Conservation (phyloP, 2,113 vertebrate genomes). For the Apus apus region DNA sequence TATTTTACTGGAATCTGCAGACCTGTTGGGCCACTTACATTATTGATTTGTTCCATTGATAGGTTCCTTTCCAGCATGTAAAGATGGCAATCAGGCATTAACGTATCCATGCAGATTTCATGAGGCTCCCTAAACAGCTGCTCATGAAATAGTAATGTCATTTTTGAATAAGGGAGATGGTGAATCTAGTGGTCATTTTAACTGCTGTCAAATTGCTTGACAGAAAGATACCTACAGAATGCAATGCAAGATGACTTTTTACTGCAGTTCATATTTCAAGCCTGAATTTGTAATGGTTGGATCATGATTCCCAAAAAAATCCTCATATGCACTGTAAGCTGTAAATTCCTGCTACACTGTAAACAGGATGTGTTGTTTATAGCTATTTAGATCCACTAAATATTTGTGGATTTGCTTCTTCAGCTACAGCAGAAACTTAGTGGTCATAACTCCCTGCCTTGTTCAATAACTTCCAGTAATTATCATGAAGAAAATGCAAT, state of each 20-base stretch:
- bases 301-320: constrained; percentile 51
- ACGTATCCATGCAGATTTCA: constrained; percentile 9
- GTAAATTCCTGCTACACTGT: constrained; percentile 63
- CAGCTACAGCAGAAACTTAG: constrained; percentile 74
- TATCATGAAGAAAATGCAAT: constrained; percentile 81
- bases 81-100: constrained; percentile 7
- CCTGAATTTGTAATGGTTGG: neutral
- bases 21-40: neutral
- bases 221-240: neutral
- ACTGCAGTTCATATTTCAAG: constrained; percentile 35
- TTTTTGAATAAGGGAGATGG: constrained; percentile 38
- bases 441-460: constrained; percentile 79
- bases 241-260: neutral
- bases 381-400: constrained; percentile 74
- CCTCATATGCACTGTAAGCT: constrained; percentile 47
- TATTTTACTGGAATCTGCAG: neutral
- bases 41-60: neutral
- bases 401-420: constrained; percentile 80
- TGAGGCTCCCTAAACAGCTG: neutral
- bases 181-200: constrained; percentile 7
- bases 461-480: constrained; percentile 86
- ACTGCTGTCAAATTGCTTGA: constrained; percentile 1
- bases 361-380: constrained; percentile 78
- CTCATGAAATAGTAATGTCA: constrained; percentile 21
- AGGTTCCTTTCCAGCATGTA: constrained; percentile 4